Evolutionary conservation across 2,797 vertebrate species (phyloP).

Genomic region (Acrocephalus scirpaceus): DNA sequence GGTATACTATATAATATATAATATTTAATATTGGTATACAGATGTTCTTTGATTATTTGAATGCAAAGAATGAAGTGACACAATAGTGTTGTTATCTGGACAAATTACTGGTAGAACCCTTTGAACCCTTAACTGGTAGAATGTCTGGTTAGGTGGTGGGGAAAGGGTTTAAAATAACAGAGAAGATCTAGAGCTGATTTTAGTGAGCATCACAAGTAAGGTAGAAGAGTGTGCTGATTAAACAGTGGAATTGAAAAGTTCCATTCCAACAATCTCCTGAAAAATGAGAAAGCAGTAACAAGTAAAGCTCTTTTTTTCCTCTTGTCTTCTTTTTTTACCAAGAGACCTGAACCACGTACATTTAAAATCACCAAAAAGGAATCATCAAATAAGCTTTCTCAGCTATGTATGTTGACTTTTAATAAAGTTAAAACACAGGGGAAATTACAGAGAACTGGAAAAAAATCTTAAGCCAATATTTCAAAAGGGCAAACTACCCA

Average conservation of each 20-base stretch:
- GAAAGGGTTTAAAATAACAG: neutral
- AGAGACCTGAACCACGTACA: neutral
- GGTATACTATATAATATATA: neutral
- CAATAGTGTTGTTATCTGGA: neutral
- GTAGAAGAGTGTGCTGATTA: neutral
- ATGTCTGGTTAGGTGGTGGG: neutral
- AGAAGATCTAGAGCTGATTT: neutral
- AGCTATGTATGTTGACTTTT: neutral
- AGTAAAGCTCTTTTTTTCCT: neutral
- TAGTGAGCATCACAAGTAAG: neutral
- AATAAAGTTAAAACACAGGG: conserved; percentile 19
- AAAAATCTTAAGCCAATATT: neutral
- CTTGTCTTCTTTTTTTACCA: neutral
- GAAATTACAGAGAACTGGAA: conserved; percentile 10
- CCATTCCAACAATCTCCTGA: neutral
- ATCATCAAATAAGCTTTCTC: neutral
- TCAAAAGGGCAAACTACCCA: conserved; percentile 16
- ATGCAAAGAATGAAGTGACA: neutral
- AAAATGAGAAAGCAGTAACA: neutral
- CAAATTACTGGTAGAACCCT: neutral
- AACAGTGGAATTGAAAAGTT: neutral
- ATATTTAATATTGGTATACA: neutral
- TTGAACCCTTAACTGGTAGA: neutral
- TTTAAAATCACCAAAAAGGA: neutral
- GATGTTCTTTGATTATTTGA: neutral